These are phyloP conservation scores for Labeo calbasu DNA, from an alignment of 2,797 vertebrate species.

Conservation along the genomic window DNA sequence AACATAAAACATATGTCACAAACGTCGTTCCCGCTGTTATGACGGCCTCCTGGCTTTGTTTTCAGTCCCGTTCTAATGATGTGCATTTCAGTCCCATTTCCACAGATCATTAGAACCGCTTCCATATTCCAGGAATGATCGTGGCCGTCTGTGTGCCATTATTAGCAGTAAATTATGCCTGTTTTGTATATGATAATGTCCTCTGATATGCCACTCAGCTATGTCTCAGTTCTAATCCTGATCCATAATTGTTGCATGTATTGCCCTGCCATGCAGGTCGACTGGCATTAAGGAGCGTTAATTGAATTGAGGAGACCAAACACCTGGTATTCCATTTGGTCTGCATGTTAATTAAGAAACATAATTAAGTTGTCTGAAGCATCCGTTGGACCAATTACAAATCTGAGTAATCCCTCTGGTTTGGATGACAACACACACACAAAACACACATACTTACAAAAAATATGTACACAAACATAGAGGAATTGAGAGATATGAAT, in stretches of 20 bases:
- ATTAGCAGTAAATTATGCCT: constrained; percentile 28
- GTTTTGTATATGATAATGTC: constrained; percentile 42
- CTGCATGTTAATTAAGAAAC: constrained; percentile 56
- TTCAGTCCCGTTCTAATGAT: constrained; percentile 37
- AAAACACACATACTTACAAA: constrained; percentile 3
- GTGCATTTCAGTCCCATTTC: constrained; percentile 33
- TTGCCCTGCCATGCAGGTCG: constrained; percentile 26
- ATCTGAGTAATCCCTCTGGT: constrained; percentile 35
- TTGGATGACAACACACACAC: constrained; percentile 9
- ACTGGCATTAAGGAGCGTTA: constrained; percentile 44
- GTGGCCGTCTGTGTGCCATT: constrained; percentile 11
- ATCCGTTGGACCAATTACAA: constrained; percentile 46
- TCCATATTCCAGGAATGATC: constrained; percentile 39
- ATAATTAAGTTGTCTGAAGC: constrained; percentile 56
- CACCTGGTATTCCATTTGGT: constrained; percentile 56
- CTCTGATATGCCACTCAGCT: constrained; percentile 33
- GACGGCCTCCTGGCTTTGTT: constrained; percentile 18
- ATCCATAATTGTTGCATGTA: constrained; percentile 33
- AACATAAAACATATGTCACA: neutral
- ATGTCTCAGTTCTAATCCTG: constrained; percentile 18
- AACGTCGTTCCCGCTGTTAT: neutral
- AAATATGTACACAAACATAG: neutral
- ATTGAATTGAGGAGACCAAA: constrained; percentile 52
- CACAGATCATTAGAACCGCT: constrained; percentile 43
- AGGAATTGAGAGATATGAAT: neutral